These are phyloP conservation scores for Drosophila orena DNA, from an alignment of 1,140 invertebrate genomes.

Conservation along the genomic window DNA sequence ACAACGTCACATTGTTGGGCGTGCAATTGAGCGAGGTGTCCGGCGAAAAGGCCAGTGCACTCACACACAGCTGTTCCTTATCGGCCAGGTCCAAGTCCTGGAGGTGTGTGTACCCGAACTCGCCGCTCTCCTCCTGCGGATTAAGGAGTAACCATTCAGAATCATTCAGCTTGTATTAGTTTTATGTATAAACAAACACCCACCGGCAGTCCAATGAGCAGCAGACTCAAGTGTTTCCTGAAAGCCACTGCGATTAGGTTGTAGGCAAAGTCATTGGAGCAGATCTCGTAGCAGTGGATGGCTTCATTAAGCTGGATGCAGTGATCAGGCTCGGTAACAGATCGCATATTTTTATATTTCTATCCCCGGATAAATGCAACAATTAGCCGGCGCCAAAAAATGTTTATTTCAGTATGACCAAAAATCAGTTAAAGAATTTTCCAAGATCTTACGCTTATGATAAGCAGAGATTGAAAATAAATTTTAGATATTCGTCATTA, in stretches of 20 bases:
- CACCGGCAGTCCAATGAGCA: conserved; percentile 72
- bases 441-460: not conserved
- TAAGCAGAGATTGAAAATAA: not conserved
- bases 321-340: conserved; percentile 48
- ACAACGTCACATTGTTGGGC: conserved; percentile 87
- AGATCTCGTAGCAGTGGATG: conserved; percentile 69
- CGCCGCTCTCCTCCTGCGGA: conserved; percentile 68
- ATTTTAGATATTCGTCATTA: too few species aligned
- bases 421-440: not conserved
- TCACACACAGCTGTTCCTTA: conserved; percentile 67
- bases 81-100: conserved; percentile 86
- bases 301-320: conserved; percentile 48
- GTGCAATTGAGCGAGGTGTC: conserved; percentile 87
- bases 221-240: conserved; percentile 51
- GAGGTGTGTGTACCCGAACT: conserved; percentile 70
- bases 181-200: conserved; percentile 16
- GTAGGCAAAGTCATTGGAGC: conserved; percentile 72
- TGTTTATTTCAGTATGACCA: conserved; percentile 22
- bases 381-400: conserved; percentile 28
- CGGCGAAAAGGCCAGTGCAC: conserved; percentile 87
- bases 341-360: conserved; percentile 30
- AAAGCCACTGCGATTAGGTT: conserved; percentile 71
- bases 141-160: not conserved
- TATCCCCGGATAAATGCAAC: conserved; percentile 3
- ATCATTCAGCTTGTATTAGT: not conserved